Conservation (phyloP, 1,140 invertebrate genomes). For the Phymorhynchus buccinoides region DNA sequence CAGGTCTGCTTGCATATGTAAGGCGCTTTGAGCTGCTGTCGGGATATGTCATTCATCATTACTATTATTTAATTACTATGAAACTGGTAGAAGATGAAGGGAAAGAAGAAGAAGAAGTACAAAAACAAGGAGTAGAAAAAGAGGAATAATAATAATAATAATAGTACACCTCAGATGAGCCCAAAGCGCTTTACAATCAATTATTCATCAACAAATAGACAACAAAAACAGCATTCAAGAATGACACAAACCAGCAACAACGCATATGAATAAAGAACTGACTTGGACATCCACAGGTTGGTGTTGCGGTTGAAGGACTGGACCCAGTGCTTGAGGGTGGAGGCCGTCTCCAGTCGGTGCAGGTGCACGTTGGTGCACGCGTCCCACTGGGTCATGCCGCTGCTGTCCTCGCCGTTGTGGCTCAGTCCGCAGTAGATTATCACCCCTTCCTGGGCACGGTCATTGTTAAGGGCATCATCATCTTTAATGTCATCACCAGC, state of each 20-base stretch:
- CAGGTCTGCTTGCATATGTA: too few relatives aligned
- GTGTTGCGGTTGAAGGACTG: conserved; percentile 94
- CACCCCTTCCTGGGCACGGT: conserved; percentile 69
- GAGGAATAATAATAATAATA: neutral
- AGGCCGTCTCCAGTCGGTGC: conserved; percentile 83
- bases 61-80: too few relatives aligned
- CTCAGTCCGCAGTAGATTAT: conserved; percentile 80
- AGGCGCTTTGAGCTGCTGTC: too few relatives aligned
- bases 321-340: conserved; percentile 88
- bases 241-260: too few relatives aligned
- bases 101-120: neutral
- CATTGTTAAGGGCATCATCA: neutral
- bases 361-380: conserved; percentile 90
- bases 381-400: conserved; percentile 81
- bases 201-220: too few relatives aligned
- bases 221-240: too few relatives aligned
- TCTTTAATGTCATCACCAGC: neutral
- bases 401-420: conserved; percentile 83
- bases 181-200: too few relatives aligned
- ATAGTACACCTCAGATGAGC: neutral
- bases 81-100: neutral
- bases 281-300: conserved; percentile 91
- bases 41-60: too few relatives aligned
- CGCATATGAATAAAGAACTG: conserved; percentile 51
- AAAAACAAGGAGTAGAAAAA: too few relatives aligned